Conservation (phyloP, 2,113 vertebrate species). For the Jacana jacana region DNA sequence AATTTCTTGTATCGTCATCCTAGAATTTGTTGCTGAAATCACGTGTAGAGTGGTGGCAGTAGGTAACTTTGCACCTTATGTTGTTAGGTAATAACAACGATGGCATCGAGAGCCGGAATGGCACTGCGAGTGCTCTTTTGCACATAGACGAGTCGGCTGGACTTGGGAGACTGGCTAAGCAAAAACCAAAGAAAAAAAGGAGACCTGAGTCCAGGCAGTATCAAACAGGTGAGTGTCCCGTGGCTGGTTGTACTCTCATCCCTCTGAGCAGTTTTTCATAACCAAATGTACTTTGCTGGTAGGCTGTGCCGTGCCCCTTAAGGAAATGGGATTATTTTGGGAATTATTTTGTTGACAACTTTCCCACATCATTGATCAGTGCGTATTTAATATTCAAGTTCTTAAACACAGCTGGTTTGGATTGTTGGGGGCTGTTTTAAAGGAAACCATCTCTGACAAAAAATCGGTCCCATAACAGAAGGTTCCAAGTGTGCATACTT, state of each 20-base stretch:
- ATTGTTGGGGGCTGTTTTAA: background rate
- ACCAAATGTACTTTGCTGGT: background rate
- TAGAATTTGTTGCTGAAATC: background rate
- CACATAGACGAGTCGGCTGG: slow-evolving; percentile 94
- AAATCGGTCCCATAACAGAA: background rate
- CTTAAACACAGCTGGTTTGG: background rate
- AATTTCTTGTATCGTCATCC: background rate
- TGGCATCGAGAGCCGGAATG: slow-evolving; percentile 93
- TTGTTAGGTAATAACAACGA: slow-evolving; percentile 85
- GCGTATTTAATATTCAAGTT: background rate
- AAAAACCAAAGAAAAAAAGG: slow-evolving; percentile 91
- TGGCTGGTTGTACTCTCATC: background rate
- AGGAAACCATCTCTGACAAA: background rate
- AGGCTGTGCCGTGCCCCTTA: background rate
- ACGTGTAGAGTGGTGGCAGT: slow-evolving; percentile 18
- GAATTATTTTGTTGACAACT: background rate
- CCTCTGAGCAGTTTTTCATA: background rate
- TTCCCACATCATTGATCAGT: background rate
- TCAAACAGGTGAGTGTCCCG: slow-evolving; percentile 87
- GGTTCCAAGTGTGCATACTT: background rate
- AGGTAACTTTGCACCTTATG: slow-evolving; percentile 53
- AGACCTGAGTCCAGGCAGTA: slow-evolving; percentile 93
- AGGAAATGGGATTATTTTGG: background rate
- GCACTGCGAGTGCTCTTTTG: slow-evolving; percentile 92
- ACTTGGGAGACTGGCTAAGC: slow-evolving; percentile 86